Conservation (phyloP, 2,113 vertebrate species). For the Megaptera novaeangliae region DNA sequence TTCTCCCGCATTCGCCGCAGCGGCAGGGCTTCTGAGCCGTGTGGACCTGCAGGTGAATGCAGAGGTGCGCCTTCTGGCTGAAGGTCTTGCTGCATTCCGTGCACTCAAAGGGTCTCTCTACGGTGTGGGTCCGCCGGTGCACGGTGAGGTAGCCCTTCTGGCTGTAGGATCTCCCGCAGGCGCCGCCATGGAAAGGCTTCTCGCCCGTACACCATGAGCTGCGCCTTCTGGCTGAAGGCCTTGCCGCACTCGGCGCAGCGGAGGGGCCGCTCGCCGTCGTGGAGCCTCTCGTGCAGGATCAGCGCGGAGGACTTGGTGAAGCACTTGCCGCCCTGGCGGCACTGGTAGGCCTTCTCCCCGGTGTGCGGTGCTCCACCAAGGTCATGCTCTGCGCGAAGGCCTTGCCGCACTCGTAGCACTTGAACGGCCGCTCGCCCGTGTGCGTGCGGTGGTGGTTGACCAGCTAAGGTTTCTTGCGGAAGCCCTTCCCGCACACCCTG, state of each 20-base stretch:
- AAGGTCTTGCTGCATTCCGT: background rate
- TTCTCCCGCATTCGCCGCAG: background rate
- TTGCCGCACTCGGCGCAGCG: background rate
- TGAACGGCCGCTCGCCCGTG: constrained; percentile 61
- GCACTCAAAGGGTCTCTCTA: background rate
- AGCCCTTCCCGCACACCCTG: constrained; percentile 86
- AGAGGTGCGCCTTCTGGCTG: background rate
- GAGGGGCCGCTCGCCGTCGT: background rate
- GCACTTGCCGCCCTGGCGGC: constrained; percentile 83
- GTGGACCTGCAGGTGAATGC: background rate
- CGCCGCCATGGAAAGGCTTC: no score
- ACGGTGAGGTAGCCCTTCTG: no score
- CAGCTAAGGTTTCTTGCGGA: constrained; percentile 88
- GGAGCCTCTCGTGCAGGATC: constrained; percentile 82
- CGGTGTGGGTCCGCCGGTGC: background rate
- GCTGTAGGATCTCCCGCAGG: no score
- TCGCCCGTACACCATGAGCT: background rate
- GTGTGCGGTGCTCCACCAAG: constrained; percentile 88
- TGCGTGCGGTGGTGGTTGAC: constrained; percentile 84
- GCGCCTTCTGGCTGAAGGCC: background rate
- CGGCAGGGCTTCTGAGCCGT: constrained; percentile 77
- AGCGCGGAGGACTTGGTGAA: constrained; percentile 89
- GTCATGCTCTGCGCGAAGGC: constrained; percentile 91
- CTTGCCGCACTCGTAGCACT: constrained; percentile 86
- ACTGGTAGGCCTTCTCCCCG: constrained; percentile 83